Percentiles rank a stretch among this genome's conserved stretches.
Evolutionary conservation across 2,797 vertebrate genomes (phyloP).

Genomic region (Neomorphus geoffroyi): DNA sequence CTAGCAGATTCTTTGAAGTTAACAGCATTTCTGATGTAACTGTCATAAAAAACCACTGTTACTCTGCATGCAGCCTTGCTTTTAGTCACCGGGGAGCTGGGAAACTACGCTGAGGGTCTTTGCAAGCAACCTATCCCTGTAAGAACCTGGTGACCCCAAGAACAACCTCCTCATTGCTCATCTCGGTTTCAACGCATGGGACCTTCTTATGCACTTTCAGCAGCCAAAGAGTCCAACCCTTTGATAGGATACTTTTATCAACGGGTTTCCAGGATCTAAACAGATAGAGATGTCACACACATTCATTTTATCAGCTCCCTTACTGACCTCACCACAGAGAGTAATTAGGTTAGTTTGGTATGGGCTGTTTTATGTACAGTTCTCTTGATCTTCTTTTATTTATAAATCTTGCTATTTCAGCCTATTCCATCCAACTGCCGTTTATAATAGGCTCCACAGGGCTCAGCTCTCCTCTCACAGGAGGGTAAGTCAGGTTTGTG

Average conservation of each 20-base stretch:
- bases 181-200: neutral
- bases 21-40: neutral
- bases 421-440: neutral
- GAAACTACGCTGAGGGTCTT: neutral
- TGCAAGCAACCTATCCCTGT: neutral
- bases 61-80: neutral
- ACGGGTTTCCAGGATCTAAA: neutral
- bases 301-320: neutral
- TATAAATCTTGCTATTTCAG: constrained; percentile 7
- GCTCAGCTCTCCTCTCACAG: neutral
- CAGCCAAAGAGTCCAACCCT: neutral
- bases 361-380: neutral
- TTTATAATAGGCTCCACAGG: constrained; percentile 26
- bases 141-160: neutral
- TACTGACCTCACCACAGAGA: neutral
- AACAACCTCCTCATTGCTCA: neutral
- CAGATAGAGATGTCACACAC: neutral
- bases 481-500: neutral
- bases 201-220: neutral
- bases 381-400: constrained; percentile 22
- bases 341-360: constrained; percentile 22
- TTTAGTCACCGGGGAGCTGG: neutral
- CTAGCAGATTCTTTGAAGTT: neutral
- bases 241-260: neutral
- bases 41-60: neutral